Percentiles rank a stretch among this genome's conserved stretches.
Evolutionary conservation across 2,888 invertebrate genomes (phyloP).

Genomic region (Andrena haemorrhoa): DNA sequence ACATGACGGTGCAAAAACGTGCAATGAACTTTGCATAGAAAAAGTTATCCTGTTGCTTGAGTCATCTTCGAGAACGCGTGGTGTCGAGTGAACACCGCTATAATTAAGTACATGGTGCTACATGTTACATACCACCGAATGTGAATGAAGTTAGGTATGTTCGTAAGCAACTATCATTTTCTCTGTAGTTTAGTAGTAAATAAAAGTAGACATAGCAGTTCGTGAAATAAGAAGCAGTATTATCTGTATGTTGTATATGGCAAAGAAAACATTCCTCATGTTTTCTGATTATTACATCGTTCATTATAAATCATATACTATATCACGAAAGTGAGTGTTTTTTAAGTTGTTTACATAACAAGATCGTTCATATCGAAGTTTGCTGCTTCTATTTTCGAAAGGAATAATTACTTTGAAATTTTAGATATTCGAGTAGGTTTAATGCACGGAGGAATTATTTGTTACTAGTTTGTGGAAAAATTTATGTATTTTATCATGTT

Average conservation of each 20-base stretch:
- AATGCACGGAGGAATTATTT: constrained; percentile 7
- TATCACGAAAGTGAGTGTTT: not conserved
- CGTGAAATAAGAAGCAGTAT: constrained; percentile 36
- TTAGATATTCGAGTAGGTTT: constrained; percentile 13
- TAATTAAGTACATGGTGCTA: constrained; percentile 42
- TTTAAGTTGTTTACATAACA: not conserved
- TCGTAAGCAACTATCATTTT: constrained; percentile 13
- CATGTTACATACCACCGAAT: constrained; percentile 27
- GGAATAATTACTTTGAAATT: not conserved
- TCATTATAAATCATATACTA: not conserved
- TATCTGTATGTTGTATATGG: constrained; percentile 42
- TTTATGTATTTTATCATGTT: not conserved
- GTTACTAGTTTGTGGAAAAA: not conserved
- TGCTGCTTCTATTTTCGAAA: constrained; percentile 13
- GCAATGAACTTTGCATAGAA: constrained; percentile 5
- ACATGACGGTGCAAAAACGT: constrained; percentile 8
- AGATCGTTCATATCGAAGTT: not conserved
- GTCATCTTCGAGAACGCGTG: constrained; percentile 1
- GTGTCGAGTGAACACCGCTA: constrained; percentile 11
- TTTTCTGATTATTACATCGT: not conserved
- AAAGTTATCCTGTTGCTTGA: not conserved
- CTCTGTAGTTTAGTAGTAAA: constrained; percentile 19
- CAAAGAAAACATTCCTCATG: constrained; percentile 9
- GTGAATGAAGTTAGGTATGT: constrained; percentile 5
- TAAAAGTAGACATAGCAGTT: constrained; percentile 25